Conservation (phyloP, 2,113 vertebrate species). For the Corythaeola cristata region DNA sequence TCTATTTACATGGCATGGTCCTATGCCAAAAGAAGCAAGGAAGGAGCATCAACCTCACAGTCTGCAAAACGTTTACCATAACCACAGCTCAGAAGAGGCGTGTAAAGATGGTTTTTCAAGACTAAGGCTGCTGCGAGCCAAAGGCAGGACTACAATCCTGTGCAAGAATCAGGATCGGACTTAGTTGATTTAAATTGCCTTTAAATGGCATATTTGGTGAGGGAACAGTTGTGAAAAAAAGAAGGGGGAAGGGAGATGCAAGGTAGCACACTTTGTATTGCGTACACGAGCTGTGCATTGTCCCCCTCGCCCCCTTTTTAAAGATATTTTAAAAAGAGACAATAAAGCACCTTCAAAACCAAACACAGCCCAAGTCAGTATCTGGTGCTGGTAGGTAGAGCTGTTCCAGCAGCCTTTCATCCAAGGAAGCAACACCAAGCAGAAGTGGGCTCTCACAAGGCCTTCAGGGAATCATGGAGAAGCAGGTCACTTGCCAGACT, state of each 20-base stretch:
- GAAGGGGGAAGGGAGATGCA: neutral
- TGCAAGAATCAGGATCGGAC: neutral
- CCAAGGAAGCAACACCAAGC: neutral
- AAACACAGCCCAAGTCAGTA: neutral
- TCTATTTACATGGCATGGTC: neutral
- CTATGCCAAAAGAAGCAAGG: neutral
- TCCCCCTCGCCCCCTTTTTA: rapidly evolving
- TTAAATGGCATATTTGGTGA: neutral
- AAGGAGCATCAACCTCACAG: rapidly evolving
- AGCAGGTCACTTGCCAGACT: neutral
- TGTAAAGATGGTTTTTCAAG: neutral
- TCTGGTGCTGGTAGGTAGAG: neutral
- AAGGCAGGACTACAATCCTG: neutral
- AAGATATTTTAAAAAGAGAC: neutral
- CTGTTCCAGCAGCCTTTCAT: neutral
- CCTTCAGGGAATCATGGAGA: neutral
- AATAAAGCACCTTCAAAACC: neutral
- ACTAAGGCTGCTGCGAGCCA: neutral
- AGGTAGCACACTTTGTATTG: neutral
- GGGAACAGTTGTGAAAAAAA: neutral
- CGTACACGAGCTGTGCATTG: rapidly evolving
- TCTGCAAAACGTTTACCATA: neutral
- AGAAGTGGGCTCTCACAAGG: neutral
- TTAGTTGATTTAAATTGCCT: neutral
- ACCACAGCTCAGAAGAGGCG: neutral